Percentiles rank a stretch among this genome's conserved stretches.
These are phyloP conservation scores for Ivindomyrus marchei DNA, from an alignment of 2,113 vertebrate species.

Conservation along the genomic window DNA sequence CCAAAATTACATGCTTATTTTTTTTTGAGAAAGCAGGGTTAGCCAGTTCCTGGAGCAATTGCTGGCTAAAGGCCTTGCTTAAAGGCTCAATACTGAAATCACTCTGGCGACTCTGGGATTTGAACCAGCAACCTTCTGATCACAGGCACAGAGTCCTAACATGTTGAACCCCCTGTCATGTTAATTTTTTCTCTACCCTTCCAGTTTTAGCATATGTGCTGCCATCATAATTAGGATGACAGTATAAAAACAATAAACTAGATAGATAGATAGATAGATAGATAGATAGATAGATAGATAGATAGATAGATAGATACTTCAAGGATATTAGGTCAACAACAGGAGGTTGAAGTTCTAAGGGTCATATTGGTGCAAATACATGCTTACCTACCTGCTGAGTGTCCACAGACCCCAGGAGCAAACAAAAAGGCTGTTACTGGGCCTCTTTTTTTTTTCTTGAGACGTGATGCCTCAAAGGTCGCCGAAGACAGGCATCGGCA, in stretches of 20 bases:
- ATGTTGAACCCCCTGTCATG: neutral
- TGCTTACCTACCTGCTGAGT: neutral
- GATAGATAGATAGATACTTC: neutral
- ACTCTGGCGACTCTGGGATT: neutral
- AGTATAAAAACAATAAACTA: neutral
- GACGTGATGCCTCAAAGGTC: constrained; percentile 3
- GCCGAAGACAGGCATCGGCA: constrained; percentile 13
- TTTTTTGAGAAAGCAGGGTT: neutral
- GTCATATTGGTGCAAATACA: neutral
- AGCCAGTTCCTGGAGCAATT: neutral
- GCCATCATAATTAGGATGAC: neutral
- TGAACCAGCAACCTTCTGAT: neutral
- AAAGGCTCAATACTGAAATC: neutral
- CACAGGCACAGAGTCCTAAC: neutral
- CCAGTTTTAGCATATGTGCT: neutral
- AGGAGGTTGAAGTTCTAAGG: neutral
- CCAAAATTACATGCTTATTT: neutral
- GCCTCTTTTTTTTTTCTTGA: neutral
- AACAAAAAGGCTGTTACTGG: neutral
- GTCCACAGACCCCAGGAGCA: neutral
- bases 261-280: neutral
- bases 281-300: neutral
- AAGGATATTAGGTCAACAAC: neutral
- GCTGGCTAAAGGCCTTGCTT: neutral
- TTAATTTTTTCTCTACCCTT: neutral